Base-by-base conservation (phyloP, 2,113 vertebrate genomes). In the Vulpes lagopus region DNA sequence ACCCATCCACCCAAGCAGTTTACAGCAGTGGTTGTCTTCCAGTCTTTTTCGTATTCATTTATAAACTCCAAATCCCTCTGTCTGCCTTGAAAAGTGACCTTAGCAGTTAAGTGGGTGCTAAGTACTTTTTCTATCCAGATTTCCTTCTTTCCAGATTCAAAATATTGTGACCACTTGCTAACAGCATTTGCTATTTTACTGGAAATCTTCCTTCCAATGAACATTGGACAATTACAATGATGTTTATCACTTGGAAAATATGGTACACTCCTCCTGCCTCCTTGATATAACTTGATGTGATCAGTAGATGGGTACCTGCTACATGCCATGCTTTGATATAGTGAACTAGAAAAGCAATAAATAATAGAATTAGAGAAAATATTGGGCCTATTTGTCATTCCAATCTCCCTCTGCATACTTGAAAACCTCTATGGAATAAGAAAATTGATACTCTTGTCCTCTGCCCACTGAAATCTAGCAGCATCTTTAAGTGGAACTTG, bases 291-390 rank as follows among this genome's bases (percentile, higher is more conserved):
- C 69, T 86, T 73, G 32, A 62, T 82, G 38, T 79, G 71, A 94
- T 71, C 17, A 79, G 67, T 73, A 60, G 83, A 92, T 57, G 38
- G 22, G 25, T 71, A 11, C 83, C 82, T 0, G 15, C 20, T 79
- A 51, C 62, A 23, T 79, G 60, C 53, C 80, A 96, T 91, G 55
- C 65, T 85, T 74, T 89, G 69, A 89, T 64, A 55, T 17, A 89
- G 38, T 82, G 11, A 57, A 82, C 64, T 67, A 88, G 67, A 91
- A 89, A 95, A 86, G 16, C 43, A 96, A 90, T 53, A 74, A 90
- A 67, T 86, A 96, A 97, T 81, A 38, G 59, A 92, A 92, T 96
- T 57, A 96, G 94, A 94, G 67, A 82, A 96, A 97, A 73, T 64
- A 78, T 69, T 94, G 64, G 73, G 53, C 9, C 64, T 94, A 84